A percentile compares a stretch with the other conserved stretches of the same genome.
Evolutionary conservation across 2,113 vertebrate genomes (phyloP).

Genomic region (crab-eating macaque (Macaca fascicularis)): T2T-MFA8v1.1 NC_088385.1:54280001-54280500

Average conservation of each 20-base stretch:
- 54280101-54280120: neutral
- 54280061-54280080: neutral
- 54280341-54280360: neutral
- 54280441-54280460: neutral
- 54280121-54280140: neutral
- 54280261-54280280: neutral
- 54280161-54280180: neutral
- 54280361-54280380: neutral
- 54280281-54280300: neutral
- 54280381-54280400: neutral
- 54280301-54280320: neutral
- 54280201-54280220: neutral
- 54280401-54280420: neutral
- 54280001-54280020: neutral
- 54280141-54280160: too few relatives aligned
- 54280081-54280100: neutral
- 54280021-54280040: neutral
- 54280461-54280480: neutral
- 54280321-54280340: neutral
- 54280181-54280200: neutral
- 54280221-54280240: neutral
- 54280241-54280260: neutral
- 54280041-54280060: neutral
- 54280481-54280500: neutral
- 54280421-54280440: neutral